These are phyloP conservation scores for Gila robusta DNA, from an alignment of 2,797 vertebrate species.

Conservation along the genomic window DNA sequence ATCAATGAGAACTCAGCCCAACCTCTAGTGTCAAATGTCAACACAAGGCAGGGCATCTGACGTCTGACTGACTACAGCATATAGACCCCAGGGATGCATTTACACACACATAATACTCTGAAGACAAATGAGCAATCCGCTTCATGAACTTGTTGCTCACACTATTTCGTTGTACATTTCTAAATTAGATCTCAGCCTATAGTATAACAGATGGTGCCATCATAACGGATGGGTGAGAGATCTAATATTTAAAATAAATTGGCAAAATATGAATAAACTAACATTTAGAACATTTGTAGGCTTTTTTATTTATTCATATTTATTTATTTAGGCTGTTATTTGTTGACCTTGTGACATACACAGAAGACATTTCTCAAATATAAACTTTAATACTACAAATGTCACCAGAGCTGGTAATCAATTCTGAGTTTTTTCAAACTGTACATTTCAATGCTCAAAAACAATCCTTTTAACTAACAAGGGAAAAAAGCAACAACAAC, in stretches of 20 bases:
- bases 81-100: conserved; percentile 31
- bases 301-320: background rate
- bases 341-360: background rate
- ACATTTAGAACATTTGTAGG: background rate
- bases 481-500: too few relatives aligned
- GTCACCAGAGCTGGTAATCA: background rate
- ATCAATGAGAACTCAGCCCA: conserved; percentile 55
- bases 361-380: background rate
- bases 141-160: conserved; percentile 37
- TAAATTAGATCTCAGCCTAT: background rate
- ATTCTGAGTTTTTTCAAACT: background rate
- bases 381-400: background rate
- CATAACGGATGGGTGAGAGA: background rate
- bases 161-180: background rate
- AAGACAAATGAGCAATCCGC: background rate
- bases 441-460: background rate
- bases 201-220: background rate
- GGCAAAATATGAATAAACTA: background rate
- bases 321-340: background rate
- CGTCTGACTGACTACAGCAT: conserved; percentile 40
- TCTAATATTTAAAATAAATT: background rate
- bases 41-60: conserved; percentile 48
- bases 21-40: conserved; percentile 57
- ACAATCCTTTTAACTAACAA: background rate
- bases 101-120: background rate